phyloP scores from a whole-genome alignment of 2,888 invertebrate species.

The Andricus curvator region DNA sequence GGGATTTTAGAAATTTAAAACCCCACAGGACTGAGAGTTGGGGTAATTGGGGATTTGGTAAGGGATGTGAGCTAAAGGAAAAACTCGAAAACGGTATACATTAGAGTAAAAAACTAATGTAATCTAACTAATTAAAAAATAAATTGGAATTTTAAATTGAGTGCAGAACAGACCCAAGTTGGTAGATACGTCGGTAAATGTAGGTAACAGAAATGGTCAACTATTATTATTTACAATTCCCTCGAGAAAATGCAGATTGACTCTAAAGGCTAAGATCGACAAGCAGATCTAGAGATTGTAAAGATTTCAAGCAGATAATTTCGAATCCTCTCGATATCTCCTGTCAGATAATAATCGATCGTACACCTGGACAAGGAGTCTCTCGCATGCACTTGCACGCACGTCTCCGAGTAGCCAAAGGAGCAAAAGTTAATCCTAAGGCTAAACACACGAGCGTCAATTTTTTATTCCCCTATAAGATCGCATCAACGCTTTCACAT shows the following conservation, averaged over 20 bases:
- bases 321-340: neutral
- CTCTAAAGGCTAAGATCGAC: neutral
- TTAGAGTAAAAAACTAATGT: too few species aligned
- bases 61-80: too few species aligned
- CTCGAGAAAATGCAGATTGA: conserved; percentile 3
- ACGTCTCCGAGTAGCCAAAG: neutral
- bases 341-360: neutral
- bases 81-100: too few species aligned
- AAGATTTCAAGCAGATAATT: neutral
- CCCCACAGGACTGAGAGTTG: too few species aligned
- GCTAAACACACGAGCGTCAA: conserved; percentile 1
- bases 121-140: too few species aligned
- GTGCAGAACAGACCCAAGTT: too few species aligned
- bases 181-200: too few species aligned
- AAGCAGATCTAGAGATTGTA: neutral
- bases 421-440: neutral
- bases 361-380: neutral
- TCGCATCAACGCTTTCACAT: conserved; percentile 39
- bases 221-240: neutral
- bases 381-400: conserved; percentile 1
- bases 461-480: neutral
- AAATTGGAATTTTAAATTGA: too few species aligned
- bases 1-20: too few species aligned
- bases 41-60: too few species aligned
- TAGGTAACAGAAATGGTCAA: neutral